Conservation (phyloP, 2,888 invertebrate species). For the Lasiommata megera region DNA sequence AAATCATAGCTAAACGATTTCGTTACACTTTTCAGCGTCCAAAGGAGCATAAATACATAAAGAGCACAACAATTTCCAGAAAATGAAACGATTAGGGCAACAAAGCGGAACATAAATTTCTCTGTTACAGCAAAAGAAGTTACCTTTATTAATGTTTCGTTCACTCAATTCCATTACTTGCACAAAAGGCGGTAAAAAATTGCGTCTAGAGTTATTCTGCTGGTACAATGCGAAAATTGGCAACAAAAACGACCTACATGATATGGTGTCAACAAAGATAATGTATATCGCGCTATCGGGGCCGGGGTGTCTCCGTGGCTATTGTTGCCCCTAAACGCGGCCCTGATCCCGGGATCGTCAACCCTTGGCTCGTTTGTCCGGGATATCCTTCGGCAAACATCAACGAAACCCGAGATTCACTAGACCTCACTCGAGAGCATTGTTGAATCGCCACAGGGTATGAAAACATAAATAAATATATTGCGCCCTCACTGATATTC, state of each 20-base stretch:
- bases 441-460: slow-evolving; percentile 58
- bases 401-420: slow-evolving; percentile 72
- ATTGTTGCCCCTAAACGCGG: slow-evolving; percentile 70
- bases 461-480: slow-evolving; percentile 65
- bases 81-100: slow-evolving; percentile 43
- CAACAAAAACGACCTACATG: slow-evolving; percentile 72
- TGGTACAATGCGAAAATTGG: slow-evolving; percentile 67
- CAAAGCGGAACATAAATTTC: slow-evolving; percentile 22
- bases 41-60: slow-evolving; percentile 1
- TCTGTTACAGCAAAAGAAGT: slow-evolving; percentile 17
- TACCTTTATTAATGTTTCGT: slow-evolving; percentile 32
- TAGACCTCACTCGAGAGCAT: slow-evolving; percentile 73
- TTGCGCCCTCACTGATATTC: slow-evolving; percentile 38
- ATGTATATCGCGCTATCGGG: slow-evolving; percentile 72
- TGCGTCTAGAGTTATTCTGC: slow-evolving; percentile 52
- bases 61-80: slow-evolving; percentile 6
- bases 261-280: slow-evolving; percentile 75
- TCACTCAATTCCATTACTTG: slow-evolving; percentile 32
- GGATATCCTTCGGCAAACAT: slow-evolving; percentile 77
- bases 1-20: not conserved
- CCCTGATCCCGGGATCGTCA: slow-evolving; percentile 67
- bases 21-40: not conserved
- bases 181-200: slow-evolving; percentile 37
- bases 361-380: slow-evolving; percentile 71
- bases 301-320: slow-evolving; percentile 53